Percentiles rank a stretch among this genome's conserved stretches.
Evolutionary conservation across 2,888 invertebrate species (phyloP).

Genomic region (Parthenolecanium corni): DNA sequence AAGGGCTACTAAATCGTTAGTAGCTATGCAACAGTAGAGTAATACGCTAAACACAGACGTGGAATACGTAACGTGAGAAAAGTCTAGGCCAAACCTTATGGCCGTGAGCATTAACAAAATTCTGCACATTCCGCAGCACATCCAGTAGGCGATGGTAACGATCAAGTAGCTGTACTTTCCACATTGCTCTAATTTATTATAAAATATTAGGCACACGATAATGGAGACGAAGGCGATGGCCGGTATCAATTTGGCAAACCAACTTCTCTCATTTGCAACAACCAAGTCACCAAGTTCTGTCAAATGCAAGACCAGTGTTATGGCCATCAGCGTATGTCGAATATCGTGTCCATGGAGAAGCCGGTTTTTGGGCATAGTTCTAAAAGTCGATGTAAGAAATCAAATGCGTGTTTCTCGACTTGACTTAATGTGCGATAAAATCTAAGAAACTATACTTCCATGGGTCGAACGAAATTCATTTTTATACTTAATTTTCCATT

Average conservation of each 20-base stretch:
- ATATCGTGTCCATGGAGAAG: constrained; percentile 2
- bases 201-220: constrained; percentile 17
- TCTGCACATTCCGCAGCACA: constrained; percentile 34
- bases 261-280: not conserved
- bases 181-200: constrained; percentile 10
- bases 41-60: constrained; percentile 34
- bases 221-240: constrained; percentile 4
- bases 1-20: constrained; percentile 37
- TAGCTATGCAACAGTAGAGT: constrained; percentile 35
- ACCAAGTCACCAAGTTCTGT: constrained; percentile 8
- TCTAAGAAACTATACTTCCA: too few relatives aligned
- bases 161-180: not conserved
- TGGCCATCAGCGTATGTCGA: constrained; percentile 2
- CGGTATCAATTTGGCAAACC: constrained; percentile 13
- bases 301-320: constrained; percentile 1
- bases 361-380: not conserved
- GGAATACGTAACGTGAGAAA: constrained; percentile 30
- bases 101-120: constrained; percentile 32
- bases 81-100: constrained; percentile 35
- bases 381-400: too few relatives aligned
- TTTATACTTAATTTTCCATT: too few relatives aligned
- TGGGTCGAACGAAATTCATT: too few relatives aligned
- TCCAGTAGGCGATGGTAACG: constrained; percentile 32
- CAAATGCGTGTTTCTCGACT: too few relatives aligned
- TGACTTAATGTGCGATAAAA: too few relatives aligned